Evolutionary conservation across 2,888 invertebrate species (phyloP), one percentile per base, ranked within the genome.

Genomic region (Arge pagana): DNA sequence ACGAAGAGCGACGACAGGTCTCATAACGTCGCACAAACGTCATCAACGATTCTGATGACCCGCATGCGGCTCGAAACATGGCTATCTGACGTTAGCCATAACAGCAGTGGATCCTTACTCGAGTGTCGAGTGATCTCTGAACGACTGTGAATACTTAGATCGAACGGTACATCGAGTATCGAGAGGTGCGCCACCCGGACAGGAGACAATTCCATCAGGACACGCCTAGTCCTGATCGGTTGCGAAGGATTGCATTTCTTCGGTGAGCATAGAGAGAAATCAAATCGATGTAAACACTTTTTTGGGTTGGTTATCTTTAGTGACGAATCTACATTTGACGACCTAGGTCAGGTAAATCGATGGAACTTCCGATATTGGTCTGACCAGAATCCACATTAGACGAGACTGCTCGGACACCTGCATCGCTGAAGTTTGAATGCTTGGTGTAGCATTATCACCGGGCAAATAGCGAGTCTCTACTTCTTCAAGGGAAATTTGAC

Each of bases 381-480:
- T 6, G 24, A 23, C 50, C 54, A 39, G 40, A 55, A 55, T 55
- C 52, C 55, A 43, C 52, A 39, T 43, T 49, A 39, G 52, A 16
- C 35, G 11, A 37, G 43, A 52, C 49, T 49, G 39, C 28, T 55
- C 49, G 41, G 39, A 21, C 41, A 39, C 15, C 55, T 52, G 30
- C 52, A 52, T 50, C 52, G 33, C 13, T 55, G 55, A 52, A 31
- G 43, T 39, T 42, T 49, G 28, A 28, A n/a, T 18, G 36, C 18
- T 36, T 36, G 36, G 36, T 36, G 36, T 36, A 18, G 36, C 16
- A 36, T 36, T 18, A 36, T 36, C 36, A 36, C 15, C 36, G 19
- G 26, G n/a, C 28, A 43, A 37, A 43, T 19, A 28, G 13, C 16
- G 10, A 28, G 43, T 45, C 16, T 23, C 30, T 18, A 13, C 6